Base-by-base conservation (phyloP, 1,140 invertebrate genomes). In the Planococcus citri region DNA sequence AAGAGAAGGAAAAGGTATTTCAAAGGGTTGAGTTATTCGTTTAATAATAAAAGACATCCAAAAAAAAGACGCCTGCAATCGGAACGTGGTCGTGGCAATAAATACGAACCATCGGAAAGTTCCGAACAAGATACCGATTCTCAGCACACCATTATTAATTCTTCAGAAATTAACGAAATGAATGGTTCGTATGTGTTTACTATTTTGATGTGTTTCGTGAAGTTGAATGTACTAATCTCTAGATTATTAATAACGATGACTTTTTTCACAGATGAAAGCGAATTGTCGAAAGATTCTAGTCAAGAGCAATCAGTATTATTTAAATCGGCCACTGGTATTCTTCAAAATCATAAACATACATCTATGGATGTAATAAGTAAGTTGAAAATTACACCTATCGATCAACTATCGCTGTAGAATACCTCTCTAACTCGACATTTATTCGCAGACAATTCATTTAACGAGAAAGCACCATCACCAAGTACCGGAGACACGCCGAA, bases 401-500 rank as follows among this genome's bases (percentile, higher is more conserved):
- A 33, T 33, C 4, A 33, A 3, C 3, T 6, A 33, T 33, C 29
- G 12, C 29, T 3, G 12, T 6, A 33, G 12, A 33, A 6, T 33
- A 6, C 29, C 12, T 33, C 12, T 33, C 29, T 33, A n/a, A n/a
- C n/a, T n/a, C n/a, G n/a, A n/a, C n/a, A n/a, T 60, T 60, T 9
- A 22, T 20, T 60, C 21, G 6, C 20, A 64, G 60, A 64, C 17
- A 64, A 24, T 9, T 9, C 21, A 25, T 64, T 64, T 17, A 64
- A 64, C 22, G 60, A 64, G 17, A 51, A 73, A 27, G 72, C 68
- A 8, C 73, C 73, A 17, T 75, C 74, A 61, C 78, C 80, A 67
- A 80, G 79, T 75, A 79, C 79, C 20, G 80, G 77, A 72, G 80
- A 79, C 51, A 78, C 77, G 14, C 78, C 79, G 73, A 78, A 78